These are phyloP conservation scores for Drosophila tanythrix DNA, from an alignment of 2,888 invertebrate species.

Conservation along the genomic window DNA sequence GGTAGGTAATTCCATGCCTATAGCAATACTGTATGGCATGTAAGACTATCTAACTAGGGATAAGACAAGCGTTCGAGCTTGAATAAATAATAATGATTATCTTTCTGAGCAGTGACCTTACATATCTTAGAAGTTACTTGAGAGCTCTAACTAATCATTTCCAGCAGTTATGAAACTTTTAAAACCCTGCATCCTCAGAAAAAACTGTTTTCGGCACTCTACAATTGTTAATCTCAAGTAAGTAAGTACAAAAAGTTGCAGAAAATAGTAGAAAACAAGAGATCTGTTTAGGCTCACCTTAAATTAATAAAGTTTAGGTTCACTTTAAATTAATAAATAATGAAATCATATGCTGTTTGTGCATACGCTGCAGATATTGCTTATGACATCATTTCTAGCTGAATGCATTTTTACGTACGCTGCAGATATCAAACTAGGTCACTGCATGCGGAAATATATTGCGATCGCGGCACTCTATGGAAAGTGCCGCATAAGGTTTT, in stretches of 20 bases:
- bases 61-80: background rate
- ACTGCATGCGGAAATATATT: no score
- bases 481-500: no score
- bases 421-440: no score
- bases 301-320: no score
- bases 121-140: background rate
- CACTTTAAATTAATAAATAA: no score
- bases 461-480: no score
- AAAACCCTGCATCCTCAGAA: no score
- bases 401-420: no score
- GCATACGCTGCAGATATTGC: no score
- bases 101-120: background rate
- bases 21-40: background rate
- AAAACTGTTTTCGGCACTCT: background rate
- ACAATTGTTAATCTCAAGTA: background rate
- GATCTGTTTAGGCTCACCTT: no score
- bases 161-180: background rate
- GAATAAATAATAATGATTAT: background rate
- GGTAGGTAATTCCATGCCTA: background rate
- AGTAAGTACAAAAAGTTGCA: background rate
- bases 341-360: no score
- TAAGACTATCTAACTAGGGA: background rate
- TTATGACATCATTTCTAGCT: no score
- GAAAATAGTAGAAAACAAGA: background rate
- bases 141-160: background rate